Percentiles rank a stretch among this genome's conserved stretches.
These are phyloP conservation scores for Drosophila ironensis DNA, from an alignment of 1,140 invertebrate species.

Conservation along the genomic window DNA sequence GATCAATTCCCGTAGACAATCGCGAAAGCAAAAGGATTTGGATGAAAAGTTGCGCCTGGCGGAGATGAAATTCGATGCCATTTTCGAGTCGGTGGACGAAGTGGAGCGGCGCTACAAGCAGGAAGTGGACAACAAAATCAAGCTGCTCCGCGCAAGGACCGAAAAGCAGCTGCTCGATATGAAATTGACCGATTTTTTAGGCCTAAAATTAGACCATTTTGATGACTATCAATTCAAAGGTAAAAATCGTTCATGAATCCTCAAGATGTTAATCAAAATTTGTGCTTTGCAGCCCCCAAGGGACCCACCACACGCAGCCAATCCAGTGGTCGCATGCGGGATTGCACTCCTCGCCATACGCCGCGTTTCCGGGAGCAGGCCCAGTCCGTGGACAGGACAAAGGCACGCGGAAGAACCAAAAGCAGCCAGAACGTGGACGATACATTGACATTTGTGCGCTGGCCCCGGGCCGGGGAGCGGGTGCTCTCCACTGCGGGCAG, in stretches of 20 bases:
- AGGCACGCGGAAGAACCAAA: not conserved
- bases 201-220: conserved; percentile 9
- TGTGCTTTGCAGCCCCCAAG: not conserved
- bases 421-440: not conserved
- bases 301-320: conserved; percentile 3
- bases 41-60: conserved; percentile 51
- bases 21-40: conserved; percentile 21
- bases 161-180: conserved; percentile 36
- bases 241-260: not conserved
- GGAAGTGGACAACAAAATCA: conserved; percentile 34
- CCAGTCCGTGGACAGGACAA: conserved; percentile 22
- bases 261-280: not conserved
- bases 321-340: not conserved
- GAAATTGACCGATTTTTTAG: conserved; percentile 45
- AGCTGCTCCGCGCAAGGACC: conserved; percentile 23
- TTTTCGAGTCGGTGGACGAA: conserved; percentile 40
- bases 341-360: conserved; percentile 9
- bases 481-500: conserved; percentile 85
- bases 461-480: conserved; percentile 84
- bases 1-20: conserved; percentile 24
- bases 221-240: conserved; percentile 7
- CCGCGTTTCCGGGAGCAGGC: not conserved
- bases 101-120: conserved; percentile 13
- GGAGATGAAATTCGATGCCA: conserved; percentile 41
- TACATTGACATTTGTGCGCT: conserved; percentile 83